Evolutionary conservation across 2,797 vertebrate species (phyloP), one percentile per base, ranked within the genome.

Genomic region (Arvicola amphibius): DNA sequence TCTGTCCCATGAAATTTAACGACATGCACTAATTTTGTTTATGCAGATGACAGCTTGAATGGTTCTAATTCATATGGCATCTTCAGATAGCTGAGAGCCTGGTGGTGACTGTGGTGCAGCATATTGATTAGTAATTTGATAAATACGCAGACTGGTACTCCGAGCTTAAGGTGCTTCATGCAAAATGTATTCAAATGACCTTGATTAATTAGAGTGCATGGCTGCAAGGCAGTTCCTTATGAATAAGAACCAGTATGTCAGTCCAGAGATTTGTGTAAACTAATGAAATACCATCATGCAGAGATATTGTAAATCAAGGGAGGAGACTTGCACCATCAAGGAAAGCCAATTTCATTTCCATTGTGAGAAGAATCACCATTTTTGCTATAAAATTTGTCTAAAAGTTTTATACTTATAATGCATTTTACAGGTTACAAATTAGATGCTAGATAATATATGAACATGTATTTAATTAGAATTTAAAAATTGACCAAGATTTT

Each of bases 71-170:
- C 98, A 96, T 96, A 97, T 95, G 93, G 96, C 98, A 96, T 98
- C 97, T 94, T 97, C 63, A 86, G 93, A 87, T 98, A 98, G 97
- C 97, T 98, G 53, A 94, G 97, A 97, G 95, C 96, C 97, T 97
- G 93, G 85, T 96, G 95, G 97, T 98, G 98, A 96, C 96, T 98
- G 97, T 98, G 98, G 97, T 97, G 97, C 91, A 98, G 98, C 98
- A 98, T 98, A 98, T 98, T 98, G 98, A 99, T 98, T 98, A 98
- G 98, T 97, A 98, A 98, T 98, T 98, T 98, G 98, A 99, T 98
- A 99, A 98, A 98, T 98, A 98, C 92, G 98, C 97, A 98, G 98
- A 98, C 98, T 97, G 97, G 97, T 97, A 98, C 95, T 96, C 96
- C 85, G 96, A 97, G 94, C 98, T 98, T 98, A 98, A 98, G 98